Conservation (phyloP, 2,888 invertebrate genomes). For the Chorisops tibialis region DNA sequence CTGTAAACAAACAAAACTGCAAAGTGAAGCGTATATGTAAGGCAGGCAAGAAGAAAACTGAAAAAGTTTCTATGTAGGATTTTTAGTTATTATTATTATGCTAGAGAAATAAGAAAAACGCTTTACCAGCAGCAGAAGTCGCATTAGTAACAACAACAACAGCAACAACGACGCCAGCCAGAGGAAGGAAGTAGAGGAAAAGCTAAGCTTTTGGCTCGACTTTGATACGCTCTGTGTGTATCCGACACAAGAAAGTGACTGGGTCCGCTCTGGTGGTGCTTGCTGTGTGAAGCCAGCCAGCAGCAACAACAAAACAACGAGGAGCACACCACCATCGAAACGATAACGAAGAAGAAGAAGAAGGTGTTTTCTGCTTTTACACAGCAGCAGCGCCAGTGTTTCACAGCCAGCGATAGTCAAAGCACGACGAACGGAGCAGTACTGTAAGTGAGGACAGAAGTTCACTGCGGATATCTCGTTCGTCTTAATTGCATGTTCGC, state of each 20-base stretch:
- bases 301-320: neutral
- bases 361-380: constrained; percentile 25
- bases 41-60: neutral
- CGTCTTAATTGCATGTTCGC: constrained; percentile 1
- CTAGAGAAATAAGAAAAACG: constrained; percentile 20
- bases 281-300: neutral
- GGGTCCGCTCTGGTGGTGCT: neutral
- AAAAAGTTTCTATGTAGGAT: too few relatives aligned
- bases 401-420: constrained; percentile 29
- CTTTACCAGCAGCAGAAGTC: too few relatives aligned
- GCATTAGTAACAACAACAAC: constrained; percentile 1
- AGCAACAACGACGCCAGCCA: neutral
- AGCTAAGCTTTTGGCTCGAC: constrained; percentile 23
- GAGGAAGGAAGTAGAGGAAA: constrained; percentile 26
- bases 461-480: constrained; percentile 6
- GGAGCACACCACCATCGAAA: neutral
- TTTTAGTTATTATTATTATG: too few relatives aligned
- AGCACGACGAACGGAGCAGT: constrained; percentile 24
- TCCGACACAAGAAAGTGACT: constrained; percentile 22
- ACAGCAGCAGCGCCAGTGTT: constrained; percentile 28
- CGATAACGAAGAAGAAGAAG: constrained; percentile 22
- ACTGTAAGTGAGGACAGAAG: constrained; percentile 17
- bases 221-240: neutral
- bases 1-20: constrained; percentile 24
- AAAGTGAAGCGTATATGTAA: constrained; percentile 1